A percentile compares a stretch with the other conserved stretches of the same genome.
These are phyloP conservation scores for Graptemys geographica DNA, from an alignment of 2,797 vertebrate genomes.

Conservation along the genomic window DNA sequence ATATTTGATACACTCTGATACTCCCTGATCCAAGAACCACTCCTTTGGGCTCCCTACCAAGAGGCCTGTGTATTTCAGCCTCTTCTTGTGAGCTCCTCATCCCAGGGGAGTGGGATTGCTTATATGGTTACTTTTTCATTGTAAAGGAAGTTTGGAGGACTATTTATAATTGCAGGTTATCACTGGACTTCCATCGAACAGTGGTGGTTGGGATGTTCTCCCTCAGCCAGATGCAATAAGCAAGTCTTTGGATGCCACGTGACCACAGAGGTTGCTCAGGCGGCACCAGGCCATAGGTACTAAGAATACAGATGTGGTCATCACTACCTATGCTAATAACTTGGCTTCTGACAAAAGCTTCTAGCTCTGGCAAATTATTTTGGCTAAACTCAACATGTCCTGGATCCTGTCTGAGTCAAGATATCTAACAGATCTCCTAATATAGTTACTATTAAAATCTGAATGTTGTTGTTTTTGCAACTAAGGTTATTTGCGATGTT, in stretches of 20 bases:
- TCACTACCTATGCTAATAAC: neutral
- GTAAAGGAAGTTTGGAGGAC: neutral
- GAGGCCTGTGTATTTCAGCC: neutral
- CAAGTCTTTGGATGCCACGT: neutral
- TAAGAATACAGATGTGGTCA: neutral
- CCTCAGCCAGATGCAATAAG: neutral
- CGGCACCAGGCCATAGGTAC: neutral
- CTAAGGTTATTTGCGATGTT: neutral
- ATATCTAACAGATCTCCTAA: neutral
- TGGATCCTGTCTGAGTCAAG: neutral
- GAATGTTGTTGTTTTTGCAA: neutral
- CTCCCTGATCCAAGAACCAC: neutral
- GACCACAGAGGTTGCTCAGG: neutral
- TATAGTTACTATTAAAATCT: conserved; percentile 19
- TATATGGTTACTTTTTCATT: neutral
- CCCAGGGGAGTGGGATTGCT: neutral
- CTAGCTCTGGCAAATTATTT: conserved; percentile 4
- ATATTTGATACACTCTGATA: neutral
- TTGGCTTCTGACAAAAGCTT: neutral
- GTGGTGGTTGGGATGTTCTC: conserved; percentile 1
- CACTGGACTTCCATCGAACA: conserved; percentile 10
- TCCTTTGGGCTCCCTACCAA: neutral
- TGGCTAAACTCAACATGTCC: neutral
- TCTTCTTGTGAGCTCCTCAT: neutral
- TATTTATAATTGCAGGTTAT: conserved; percentile 41